These are phyloP conservation scores for Pantherophis guttatus DNA, from an alignment of 2,113 vertebrate genomes.

Conservation along the genomic window DNA sequence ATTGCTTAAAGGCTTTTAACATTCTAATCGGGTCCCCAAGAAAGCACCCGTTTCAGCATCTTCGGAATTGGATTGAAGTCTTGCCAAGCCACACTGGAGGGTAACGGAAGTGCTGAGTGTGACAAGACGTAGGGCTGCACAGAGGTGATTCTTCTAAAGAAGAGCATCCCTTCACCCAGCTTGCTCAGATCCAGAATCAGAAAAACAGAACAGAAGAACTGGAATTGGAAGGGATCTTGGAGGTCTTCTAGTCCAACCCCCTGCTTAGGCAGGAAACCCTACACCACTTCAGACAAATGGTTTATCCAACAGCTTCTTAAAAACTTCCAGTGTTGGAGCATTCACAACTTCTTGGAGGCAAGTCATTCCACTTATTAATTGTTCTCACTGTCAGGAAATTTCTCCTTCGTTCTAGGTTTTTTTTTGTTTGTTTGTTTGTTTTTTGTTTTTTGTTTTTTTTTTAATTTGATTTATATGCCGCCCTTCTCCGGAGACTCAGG, in stretches of 20 bases:
- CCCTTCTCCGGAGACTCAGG: no score
- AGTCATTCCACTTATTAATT: no score
- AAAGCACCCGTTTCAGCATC: not conserved
- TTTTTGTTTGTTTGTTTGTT: no score
- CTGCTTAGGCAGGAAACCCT: no score
- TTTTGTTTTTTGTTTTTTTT: no score
- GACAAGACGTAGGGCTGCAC: not conserved
- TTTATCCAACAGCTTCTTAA: no score
- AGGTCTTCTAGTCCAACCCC: not conserved
- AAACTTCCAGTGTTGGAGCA: no score
- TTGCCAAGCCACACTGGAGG: not conserved
- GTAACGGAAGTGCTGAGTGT: not conserved
- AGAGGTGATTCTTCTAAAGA: not conserved
- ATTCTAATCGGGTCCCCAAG: not conserved
- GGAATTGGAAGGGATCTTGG: not conserved
- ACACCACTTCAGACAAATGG: no score
- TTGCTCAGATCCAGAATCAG: not conserved
- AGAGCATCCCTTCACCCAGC: fast-evolving
- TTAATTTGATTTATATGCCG: no score
- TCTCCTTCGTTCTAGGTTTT: no score
- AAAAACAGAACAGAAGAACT: not conserved
- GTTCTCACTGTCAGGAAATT: no score
- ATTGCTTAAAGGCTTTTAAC: not conserved
- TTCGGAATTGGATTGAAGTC: not conserved
- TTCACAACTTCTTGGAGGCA: no score